Evolutionary conservation across 2,888 invertebrate species (phyloP), one percentile per base, ranked within the genome.

Genomic region (Ophion costatus): DNA sequence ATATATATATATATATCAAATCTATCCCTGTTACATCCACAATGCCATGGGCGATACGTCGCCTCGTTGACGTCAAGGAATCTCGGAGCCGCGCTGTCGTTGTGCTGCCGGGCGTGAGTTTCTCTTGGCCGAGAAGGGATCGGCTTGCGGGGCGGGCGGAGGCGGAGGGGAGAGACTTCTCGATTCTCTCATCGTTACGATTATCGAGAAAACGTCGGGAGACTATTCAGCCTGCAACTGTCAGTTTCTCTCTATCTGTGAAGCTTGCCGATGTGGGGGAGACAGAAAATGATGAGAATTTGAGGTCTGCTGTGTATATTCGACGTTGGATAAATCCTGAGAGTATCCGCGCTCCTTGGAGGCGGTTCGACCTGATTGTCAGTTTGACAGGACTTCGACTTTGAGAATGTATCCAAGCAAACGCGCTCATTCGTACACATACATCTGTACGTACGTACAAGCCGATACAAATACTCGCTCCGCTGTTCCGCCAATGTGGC

Each of bases 311-410:
- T 63, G 57, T 75, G 66, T 17, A 85, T 33, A 42, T 61, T 82
- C 57, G 75, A 79, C 63, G 61, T 33, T 33, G 63, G 20, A 51
- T 61, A n/a, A 42, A 66, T 56, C 42, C 63, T 86, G 86, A 78
- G 84, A 73, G 74, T 80, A 83, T 67, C 84, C 80, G 81, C 80
- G 20, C 81, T 84, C 82, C 86, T 86, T 74, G 86, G 84, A 89
- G 87, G 87, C 87, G 87, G 87, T 88, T 89, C 89, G 89, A 88
- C 88, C 87, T 86, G 89, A 84, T 89, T 89, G 89, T 90, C 89
- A 90, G 88, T 89, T 88, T 88, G 89, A 88, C 90, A 87, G 88
- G 87, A 90, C 10, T 45, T 90, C 87, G 89, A 89, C 87, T 90
- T 87, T 77, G 86, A 88, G 86, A 84, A 79, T 86, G 78, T 86